These are phyloP conservation scores for Ictalurus furcatus DNA, from an alignment of 2,113 vertebrate genomes.

Conservation along the genomic window DNA sequence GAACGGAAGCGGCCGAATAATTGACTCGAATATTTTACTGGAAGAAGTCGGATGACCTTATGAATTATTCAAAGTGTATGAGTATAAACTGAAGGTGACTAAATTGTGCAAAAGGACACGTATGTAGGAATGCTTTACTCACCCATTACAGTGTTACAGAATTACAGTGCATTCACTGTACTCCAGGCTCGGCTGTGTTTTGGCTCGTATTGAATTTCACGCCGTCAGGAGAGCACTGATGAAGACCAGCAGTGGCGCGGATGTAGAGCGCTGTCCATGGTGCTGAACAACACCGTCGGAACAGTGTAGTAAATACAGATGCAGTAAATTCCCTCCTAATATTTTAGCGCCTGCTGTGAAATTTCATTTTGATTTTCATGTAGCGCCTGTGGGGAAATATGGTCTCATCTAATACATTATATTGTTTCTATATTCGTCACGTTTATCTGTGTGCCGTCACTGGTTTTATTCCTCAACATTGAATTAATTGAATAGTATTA, in stretches of 20 bases:
- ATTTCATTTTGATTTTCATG: not conserved
- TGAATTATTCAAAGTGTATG: not conserved
- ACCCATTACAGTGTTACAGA: not conserved
- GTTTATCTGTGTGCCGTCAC: not conserved
- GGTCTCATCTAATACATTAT: not conserved
- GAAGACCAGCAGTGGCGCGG: conserved; percentile 1
- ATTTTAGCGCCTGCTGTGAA: not conserved
- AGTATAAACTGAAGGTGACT: not conserved
- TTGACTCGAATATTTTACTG: not conserved
- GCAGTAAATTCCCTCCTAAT: not conserved
- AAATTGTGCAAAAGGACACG: not conserved
- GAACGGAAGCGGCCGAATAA: not conserved
- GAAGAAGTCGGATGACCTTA: not conserved
- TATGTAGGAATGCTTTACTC: conserved; percentile 1
- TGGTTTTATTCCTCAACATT: not conserved
- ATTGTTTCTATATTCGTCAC: not conserved
- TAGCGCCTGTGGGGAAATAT: not conserved
- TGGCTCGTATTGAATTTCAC: conserved; percentile 41
- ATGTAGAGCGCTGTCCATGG: conserved; percentile 46
- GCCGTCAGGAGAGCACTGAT: conserved; percentile 2
- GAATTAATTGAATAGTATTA: not conserved
- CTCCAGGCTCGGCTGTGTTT: conserved; percentile 5
- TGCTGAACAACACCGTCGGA: conserved; percentile 49
- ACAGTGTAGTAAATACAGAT: conserved; percentile 20
- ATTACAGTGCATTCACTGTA: not conserved